These are phyloP conservation scores for Austrofundulus limnaeus DNA, from an alignment of 2,113 vertebrate species.

Conservation along the genomic window DNA sequence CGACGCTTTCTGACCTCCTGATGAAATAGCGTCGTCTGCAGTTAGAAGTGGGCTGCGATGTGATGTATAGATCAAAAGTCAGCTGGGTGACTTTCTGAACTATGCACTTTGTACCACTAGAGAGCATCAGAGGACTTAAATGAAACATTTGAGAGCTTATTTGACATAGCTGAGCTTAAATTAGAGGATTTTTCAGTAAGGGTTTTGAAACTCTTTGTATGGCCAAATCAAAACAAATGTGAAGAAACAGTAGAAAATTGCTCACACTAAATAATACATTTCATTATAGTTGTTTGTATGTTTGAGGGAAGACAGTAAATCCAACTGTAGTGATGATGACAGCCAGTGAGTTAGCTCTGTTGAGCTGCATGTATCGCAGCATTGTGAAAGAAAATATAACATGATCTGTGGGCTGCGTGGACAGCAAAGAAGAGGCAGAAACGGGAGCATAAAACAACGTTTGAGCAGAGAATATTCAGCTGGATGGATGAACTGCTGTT, in stretches of 20 bases:
- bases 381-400: slow-evolving; percentile 17
- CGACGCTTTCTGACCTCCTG: slow-evolving; percentile 10
- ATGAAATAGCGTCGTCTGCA: neutral
- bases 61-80: slow-evolving; percentile 21
- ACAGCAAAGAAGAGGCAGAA: slow-evolving; percentile 36
- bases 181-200: slow-evolving; percentile 17
- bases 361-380: slow-evolving; percentile 22
- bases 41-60: neutral
- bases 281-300: slow-evolving; percentile 21
- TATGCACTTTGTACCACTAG: slow-evolving; percentile 65
- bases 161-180: slow-evolving; percentile 15
- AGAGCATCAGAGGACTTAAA: slow-evolving; percentile 66
- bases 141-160: slow-evolving; percentile 32
- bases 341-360: slow-evolving; percentile 25
- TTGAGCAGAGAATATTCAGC: slow-evolving; percentile 36
- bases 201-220: slow-evolving; percentile 30
- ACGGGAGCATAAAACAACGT: slow-evolving; percentile 55
- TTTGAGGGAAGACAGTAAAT: slow-evolving; percentile 5
- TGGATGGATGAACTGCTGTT: slow-evolving; percentile 58
- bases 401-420: slow-evolving; percentile 12
- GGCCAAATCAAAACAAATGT: slow-evolving; percentile 48
- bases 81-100: slow-evolving; percentile 45
- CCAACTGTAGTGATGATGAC: slow-evolving; percentile 36
- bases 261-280: slow-evolving; percentile 45
- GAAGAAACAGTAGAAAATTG: slow-evolving; percentile 27